Evolutionary conservation across 2,797 vertebrate genomes (phyloP).

Genomic region (Xerus rutilus): DNA sequence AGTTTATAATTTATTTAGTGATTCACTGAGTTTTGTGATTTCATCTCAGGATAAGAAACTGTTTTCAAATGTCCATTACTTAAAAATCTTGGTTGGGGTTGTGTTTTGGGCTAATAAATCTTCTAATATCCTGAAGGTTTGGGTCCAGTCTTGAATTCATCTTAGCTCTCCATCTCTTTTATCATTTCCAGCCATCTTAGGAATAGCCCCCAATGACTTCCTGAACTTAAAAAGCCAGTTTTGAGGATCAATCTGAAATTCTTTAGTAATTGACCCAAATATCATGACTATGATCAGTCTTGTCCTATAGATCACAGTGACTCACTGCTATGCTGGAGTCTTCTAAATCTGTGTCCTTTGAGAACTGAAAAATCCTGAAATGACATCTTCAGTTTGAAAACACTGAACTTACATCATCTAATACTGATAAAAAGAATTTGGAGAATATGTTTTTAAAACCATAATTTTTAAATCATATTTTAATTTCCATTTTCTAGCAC

Average conservation of each 20-base stretch:
- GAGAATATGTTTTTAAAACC: background rate
- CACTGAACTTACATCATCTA: background rate
- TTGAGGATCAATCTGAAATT: background rate
- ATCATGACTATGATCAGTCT: background rate
- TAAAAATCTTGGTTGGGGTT: background rate
- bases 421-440: background rate
- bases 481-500: background rate
- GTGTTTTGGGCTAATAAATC: background rate
- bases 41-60: slow-evolving; percentile 47
- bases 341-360: background rate
- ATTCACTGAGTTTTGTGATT: background rate
- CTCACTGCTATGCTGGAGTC: background rate
- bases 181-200: background rate
- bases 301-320: background rate
- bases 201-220: background rate
- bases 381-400: background rate
- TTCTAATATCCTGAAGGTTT: background rate
- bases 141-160: background rate
- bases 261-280: background rate
- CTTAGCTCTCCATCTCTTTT: background rate
- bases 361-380: background rate
- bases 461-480: background rate
- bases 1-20: slow-evolving; percentile 37
- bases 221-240: background rate
- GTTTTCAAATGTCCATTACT: slow-evolving; percentile 52